phyloP scores from a whole-genome alignment of 2,888 invertebrate species.

The Achlya flavicornis region DNA sequence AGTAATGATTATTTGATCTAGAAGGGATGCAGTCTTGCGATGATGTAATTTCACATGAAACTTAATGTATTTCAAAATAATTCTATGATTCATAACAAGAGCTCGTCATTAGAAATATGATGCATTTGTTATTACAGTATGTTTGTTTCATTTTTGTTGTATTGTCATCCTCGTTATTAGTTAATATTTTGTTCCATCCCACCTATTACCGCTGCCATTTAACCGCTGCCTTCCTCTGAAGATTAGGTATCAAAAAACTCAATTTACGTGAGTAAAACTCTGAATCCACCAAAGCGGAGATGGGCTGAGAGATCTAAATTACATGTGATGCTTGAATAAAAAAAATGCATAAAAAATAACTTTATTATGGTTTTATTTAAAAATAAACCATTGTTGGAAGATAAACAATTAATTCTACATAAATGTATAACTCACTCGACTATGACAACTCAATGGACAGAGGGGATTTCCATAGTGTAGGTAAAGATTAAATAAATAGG shows the following conservation, averaged over 20 bases:
- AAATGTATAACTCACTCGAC: background rate
- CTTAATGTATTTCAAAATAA: background rate
- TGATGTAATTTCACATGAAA: background rate
- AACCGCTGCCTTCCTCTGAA: too few relatives aligned
- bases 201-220: too few relatives aligned
- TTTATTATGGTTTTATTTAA: background rate
- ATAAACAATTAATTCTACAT: background rate
- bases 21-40: background rate
- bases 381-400: conserved; percentile 1
- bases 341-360: background rate
- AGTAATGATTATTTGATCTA: too few relatives aligned
- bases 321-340: too few relatives aligned
- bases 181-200: too few relatives aligned
- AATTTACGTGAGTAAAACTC: too few relatives aligned
- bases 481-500: background rate
- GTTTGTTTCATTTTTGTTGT: background rate
- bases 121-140: background rate
- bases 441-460: background rate
- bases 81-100: background rate
- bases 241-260: too few relatives aligned
- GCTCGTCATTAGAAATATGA: background rate
- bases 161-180: too few relatives aligned
- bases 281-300: too few relatives aligned
- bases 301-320: too few relatives aligned
- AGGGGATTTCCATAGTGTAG: background rate